phyloP scores from a whole-genome alignment of 1,140 invertebrate genomes.

The Meloidogyne hapla region DNA sequence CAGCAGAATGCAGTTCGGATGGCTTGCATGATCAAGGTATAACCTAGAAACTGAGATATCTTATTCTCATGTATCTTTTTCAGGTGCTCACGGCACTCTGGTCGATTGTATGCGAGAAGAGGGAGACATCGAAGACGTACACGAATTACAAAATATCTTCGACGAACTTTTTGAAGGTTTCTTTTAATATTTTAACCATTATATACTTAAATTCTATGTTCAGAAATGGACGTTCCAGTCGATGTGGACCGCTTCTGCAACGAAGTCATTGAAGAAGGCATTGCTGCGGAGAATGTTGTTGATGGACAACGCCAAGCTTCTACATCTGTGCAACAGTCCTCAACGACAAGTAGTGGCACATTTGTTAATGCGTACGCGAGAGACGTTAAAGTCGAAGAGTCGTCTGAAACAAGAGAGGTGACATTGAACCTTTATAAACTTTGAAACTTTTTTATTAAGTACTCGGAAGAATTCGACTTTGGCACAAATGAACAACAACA shows the following conservation, averaged over 20 bases:
- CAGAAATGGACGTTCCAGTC: conserved; percentile 27
- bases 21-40: conserved; percentile 20
- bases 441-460: background rate
- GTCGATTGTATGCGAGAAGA: conserved; percentile 6
- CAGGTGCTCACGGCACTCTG: conserved; percentile 26
- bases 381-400: conserved; percentile 1
- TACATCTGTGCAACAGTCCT: conserved; percentile 10
- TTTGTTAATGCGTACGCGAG: background rate
- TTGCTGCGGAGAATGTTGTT: conserved; percentile 20
- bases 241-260: conserved; percentile 35
- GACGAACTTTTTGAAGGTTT: conserved; percentile 22
- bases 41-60: too few relatives aligned
- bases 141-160: conserved; percentile 30
- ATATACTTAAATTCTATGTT: background rate
- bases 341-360: background rate
- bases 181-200: background rate
- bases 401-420: conserved; percentile 6
- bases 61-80: background rate
- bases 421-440: too few relatives aligned
- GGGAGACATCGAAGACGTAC: conserved; percentile 10
- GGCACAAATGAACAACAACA: background rate
- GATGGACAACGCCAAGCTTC: conserved; percentile 14
- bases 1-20: background rate
- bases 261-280: conserved; percentile 34
- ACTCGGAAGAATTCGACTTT: conserved; percentile 4